Base-by-base conservation (phyloP, 2,113 vertebrate species). In the Megaleporinus macrocephalus region DNA sequence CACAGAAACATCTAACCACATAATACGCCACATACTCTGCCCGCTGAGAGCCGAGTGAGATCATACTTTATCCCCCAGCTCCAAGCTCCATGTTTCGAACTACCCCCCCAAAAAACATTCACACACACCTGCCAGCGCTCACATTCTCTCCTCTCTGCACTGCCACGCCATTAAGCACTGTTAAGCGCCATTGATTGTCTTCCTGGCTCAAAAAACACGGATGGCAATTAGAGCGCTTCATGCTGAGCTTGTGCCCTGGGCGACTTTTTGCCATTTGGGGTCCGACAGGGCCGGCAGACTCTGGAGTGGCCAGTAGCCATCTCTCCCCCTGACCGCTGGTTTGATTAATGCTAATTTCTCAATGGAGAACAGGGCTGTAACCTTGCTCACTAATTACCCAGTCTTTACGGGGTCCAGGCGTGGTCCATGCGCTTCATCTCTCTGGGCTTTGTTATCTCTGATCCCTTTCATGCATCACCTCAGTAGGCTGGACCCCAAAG, bases 311-410 rank as follows among this genome's bases (percentile, higher is more conserved):
- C 86, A 77, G 83, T 79, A 80, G 70, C 75, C 75, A 66, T 75
- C 79, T 30, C 66, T 77, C 49, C 57, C 71, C 86, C 86, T 82
- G 83, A 80, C 73, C 80, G 80, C 78, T 72, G 78, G 85, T 88
- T 90, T 90, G 91, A 92, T 93, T 89, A 87, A 93, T 94, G 89
- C 89, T 91, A 90, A 93, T 91, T 90, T 88, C 89, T 90, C 86
- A 83, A 87, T 84, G 81, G 86, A 90, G 82, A 29, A 78, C 44
- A 80, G 76, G 63, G 88, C 89, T 86, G 88, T 91, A 90, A 92
- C 89, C 86, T 90, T 69, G 29, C 74, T 29, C 77, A 81, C 86
- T 90, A 91, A 90, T 91, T 91, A 89, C 83, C 84, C 65, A 80
- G 87, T 92, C 83, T 86, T 90, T 92, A 89, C n/a, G 78, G 76